Percentiles rank a stretch among this genome's conserved stretches.
Conservation (phyloP, 2,888 invertebrate species). For the Microctonus hyperodae region DNA sequence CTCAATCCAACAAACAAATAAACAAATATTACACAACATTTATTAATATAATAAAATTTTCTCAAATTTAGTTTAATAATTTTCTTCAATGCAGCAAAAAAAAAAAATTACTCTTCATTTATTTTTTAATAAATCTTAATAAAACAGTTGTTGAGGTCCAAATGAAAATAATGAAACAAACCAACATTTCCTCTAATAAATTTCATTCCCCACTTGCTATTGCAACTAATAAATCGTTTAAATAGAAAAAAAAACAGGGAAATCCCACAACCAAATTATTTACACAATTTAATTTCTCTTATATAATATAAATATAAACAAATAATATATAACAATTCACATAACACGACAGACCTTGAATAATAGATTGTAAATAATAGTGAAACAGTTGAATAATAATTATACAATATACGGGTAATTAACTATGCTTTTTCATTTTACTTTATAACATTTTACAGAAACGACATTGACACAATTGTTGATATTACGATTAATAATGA, state of each 20-base stretch:
- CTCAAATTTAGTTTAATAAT: no score
- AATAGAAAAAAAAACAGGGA: not conserved
- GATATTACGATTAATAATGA: not conserved
- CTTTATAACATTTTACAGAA: not conserved
- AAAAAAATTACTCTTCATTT: not conserved
- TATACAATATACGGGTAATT: not conserved
- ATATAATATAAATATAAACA: no score
- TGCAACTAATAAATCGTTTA: slow-evolving; percentile 47
- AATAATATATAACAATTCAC: not conserved
- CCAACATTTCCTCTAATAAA: slow-evolving; percentile 26
- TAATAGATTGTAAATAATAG: not conserved
- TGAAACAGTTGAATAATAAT: not conserved
- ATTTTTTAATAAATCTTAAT: no score
- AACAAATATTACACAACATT: no score
- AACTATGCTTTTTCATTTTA: not conserved
- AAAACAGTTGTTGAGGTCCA: no score
- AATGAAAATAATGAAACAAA: slow-evolving; percentile 1
- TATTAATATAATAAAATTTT: no score
- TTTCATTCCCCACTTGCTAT: slow-evolving; percentile 41
- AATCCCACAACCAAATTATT: no score
- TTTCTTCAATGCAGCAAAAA: no score
- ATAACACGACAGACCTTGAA: not conserved
- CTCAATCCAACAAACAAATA: no score
- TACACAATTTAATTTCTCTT: no score
- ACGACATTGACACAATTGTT: not conserved